A percentile compares a stretch with the other conserved stretches of the same genome.
Evolutionary conservation across 1,140 invertebrate genomes (phyloP).

Genomic region (Heliconius eleuchia): DNA sequence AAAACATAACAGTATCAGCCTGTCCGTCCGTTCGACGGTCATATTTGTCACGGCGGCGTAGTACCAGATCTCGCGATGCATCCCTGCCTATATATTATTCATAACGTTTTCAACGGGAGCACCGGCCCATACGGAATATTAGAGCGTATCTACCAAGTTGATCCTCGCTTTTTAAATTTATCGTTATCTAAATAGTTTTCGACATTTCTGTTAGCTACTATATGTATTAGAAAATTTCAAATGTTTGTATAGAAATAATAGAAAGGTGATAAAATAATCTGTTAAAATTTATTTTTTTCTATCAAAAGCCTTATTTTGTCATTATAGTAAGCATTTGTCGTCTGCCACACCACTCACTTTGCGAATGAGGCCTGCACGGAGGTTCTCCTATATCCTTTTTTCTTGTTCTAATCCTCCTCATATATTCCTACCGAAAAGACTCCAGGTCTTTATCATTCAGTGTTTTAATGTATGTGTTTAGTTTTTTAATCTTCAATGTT

Average conservation of each 20-base stretch:
- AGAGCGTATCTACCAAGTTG: conserved; percentile 63
- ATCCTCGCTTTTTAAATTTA: conserved; percentile 65
- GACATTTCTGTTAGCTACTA: conserved; percentile 41
- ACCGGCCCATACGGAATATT: conserved; percentile 74
- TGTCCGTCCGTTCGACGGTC: conserved; percentile 50
- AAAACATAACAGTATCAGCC: conserved; percentile 47
- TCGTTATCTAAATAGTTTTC: conserved; percentile 72
- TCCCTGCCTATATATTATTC: conserved; percentile 72
- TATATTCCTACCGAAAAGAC: no score
- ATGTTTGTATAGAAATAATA: neutral
- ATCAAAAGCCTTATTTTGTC: no score
- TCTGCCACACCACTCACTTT: no score
- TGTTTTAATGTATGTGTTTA: no score
- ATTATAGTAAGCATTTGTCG: no score
- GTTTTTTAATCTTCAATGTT: no score
- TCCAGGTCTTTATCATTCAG: no score
- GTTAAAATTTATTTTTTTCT: no score
- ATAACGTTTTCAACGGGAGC: conserved; percentile 70
- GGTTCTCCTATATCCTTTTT: no score
- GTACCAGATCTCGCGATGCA: conserved; percentile 58
- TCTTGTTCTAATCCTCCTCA: no score
- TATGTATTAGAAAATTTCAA: neutral
- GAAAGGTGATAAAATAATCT: no score
- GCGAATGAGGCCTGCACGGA: no score
- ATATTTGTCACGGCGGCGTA: conserved; percentile 58